These are phyloP conservation scores for Drosophila peninsularis DNA, from an alignment of 2,888 invertebrate genomes.

Conservation along the genomic window DNA sequence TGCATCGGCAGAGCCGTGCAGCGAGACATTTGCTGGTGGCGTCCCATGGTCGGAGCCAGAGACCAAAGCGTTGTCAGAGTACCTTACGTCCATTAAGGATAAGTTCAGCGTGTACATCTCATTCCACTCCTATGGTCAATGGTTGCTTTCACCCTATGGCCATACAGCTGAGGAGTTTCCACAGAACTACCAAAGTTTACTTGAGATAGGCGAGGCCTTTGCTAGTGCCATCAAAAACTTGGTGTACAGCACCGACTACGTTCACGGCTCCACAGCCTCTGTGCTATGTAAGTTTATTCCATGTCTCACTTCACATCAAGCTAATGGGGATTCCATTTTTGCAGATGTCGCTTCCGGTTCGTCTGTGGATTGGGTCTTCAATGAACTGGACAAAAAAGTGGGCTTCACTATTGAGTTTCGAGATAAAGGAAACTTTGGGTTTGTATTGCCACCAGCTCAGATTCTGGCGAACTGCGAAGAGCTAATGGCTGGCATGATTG, in stretches of 20 bases:
- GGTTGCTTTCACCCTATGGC: slow-evolving; percentile 87
- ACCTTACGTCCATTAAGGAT: slow-evolving; percentile 84
- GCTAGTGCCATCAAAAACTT: slow-evolving; percentile 85
- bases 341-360: slow-evolving; percentile 85
- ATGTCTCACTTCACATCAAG: neutral
- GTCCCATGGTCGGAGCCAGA: slow-evolving; percentile 87
- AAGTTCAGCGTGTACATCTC: slow-evolving; percentile 86
- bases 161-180: slow-evolving; percentile 83
- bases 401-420: slow-evolving; percentile 87
- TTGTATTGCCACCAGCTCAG: slow-evolving; percentile 88
- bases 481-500: slow-evolving; percentile 86
- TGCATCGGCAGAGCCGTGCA: slow-evolving; percentile 84
- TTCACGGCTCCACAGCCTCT: slow-evolving; percentile 86
- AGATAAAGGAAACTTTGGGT: slow-evolving; percentile 89
- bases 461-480: slow-evolving; percentile 88
- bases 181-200: slow-evolving; percentile 85
- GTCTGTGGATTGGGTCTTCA: slow-evolving; percentile 86
- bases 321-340: slow-evolving; percentile 15
- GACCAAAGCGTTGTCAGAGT: slow-evolving; percentile 85
- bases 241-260: slow-evolving; percentile 85
- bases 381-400: slow-evolving; percentile 85
- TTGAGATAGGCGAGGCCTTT: slow-evolving; percentile 86
- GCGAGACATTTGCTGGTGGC: slow-evolving; percentile 85
- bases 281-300: slow-evolving; percentile 85
- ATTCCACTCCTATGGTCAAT: slow-evolving; percentile 88